A percentile compares a stretch with the other conserved stretches of the same genome.
Conservation (phyloP, 2,113 vertebrate genomes). For the Stegostoma tigrinum region DNA sequence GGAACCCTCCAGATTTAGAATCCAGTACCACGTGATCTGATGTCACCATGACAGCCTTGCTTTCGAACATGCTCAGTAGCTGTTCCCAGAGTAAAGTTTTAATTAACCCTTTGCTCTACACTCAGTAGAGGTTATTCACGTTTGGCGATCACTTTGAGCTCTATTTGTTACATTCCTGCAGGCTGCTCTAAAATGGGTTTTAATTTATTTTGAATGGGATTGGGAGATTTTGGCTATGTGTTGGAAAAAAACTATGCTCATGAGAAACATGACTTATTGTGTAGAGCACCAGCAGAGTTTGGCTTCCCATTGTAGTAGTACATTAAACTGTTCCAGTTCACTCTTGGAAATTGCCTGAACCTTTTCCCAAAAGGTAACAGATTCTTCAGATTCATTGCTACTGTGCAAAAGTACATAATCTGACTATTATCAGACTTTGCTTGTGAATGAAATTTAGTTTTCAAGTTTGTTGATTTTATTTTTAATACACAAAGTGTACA, state of each 20-base stretch:
- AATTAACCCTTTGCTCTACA: too few relatives aligned
- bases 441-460: not conserved
- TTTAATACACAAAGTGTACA: not conserved
- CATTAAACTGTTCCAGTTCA: not conserved
- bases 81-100: too few relatives aligned
- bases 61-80: too few relatives aligned
- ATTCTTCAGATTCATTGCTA: not conserved
- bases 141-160: not conserved
- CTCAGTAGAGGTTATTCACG: not conserved
- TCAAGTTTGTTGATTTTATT: not conserved
- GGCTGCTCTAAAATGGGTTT: not conserved
- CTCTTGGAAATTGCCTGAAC: not conserved
- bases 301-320: not conserved
- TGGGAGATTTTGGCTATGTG: not conserved
- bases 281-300: not conserved
- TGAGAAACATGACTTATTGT: not conserved
- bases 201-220: not conserved
- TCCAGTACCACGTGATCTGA: too few relatives aligned
- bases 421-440: not conserved
- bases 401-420: not conserved
- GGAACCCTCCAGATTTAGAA: too few relatives aligned
- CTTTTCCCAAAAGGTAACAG: not conserved
- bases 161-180: not conserved
- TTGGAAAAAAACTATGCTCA: not conserved
- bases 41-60: too few relatives aligned